These are phyloP conservation scores for Haliclona indistincta DNA, from an alignment of 37 sponge, comb jelly and placozoan species.

Conservation along the genomic window DNA sequence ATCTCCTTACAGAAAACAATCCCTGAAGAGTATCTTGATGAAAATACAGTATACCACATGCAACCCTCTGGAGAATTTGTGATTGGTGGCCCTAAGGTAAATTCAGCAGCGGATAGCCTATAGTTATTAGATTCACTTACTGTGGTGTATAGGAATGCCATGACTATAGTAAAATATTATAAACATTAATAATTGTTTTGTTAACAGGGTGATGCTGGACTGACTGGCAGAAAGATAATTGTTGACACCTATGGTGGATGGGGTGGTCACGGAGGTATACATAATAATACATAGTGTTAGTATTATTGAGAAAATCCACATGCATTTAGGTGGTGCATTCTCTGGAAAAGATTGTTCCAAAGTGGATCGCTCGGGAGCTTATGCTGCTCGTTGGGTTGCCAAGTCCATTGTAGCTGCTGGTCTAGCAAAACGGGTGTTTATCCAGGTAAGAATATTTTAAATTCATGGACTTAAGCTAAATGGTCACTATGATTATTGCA, in stretches of 20 bases:
- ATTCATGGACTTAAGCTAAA: neutral
- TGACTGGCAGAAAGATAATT: slow-evolving; percentile 95
- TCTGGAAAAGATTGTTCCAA: slow-evolving; percentile 95
- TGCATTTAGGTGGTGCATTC: slow-evolving; percentile 86
- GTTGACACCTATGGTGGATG: slow-evolving; percentile 97
- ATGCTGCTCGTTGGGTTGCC: slow-evolving; percentile 94
- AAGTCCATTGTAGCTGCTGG: slow-evolving; percentile 87
- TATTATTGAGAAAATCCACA: too few relatives aligned
- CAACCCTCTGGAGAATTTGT: slow-evolving; percentile 89
- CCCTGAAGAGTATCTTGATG: slow-evolving; percentile 74
- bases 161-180: neutral
- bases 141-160: too few relatives aligned
- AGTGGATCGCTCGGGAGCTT: slow-evolving; percentile 89
- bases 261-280: slow-evolving; percentile 86
- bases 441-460: slow-evolving; percentile 59
- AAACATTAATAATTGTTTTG: neutral
- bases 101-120: neutral
- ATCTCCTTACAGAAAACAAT: slow-evolving; percentile 65
- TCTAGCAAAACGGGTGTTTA: slow-evolving; percentile 73
- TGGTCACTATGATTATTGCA: neutral
- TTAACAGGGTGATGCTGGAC: slow-evolving; percentile 85
- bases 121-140: too few relatives aligned
- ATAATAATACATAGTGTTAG: neutral
- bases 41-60: slow-evolving; percentile 80
- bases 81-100: slow-evolving; percentile 86